These are phyloP conservation scores for Clarias laeviceps DNA, from an alignment of 2,797 vertebrate genomes.

Conservation along the genomic window DNA sequence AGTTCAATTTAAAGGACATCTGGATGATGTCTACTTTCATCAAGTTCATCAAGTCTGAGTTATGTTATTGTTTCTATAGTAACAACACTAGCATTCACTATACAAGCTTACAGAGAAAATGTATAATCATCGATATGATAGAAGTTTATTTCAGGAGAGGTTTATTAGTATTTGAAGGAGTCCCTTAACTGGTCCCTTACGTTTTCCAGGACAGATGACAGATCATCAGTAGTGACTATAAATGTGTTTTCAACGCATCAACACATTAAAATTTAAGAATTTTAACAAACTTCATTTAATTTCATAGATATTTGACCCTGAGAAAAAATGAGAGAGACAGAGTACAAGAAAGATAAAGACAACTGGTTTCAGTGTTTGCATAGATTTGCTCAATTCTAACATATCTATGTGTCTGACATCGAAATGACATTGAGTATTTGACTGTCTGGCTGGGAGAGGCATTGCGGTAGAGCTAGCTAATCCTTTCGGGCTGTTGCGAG, in stretches of 20 bases:
- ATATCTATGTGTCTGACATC: constrained; percentile 48
- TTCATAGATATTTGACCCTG: neutral
- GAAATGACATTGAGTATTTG: constrained; percentile 19
- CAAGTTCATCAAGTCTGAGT: no score
- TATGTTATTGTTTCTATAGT: neutral
- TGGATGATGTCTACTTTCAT: no score
- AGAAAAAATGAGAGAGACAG: neutral
- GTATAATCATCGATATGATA: no score
- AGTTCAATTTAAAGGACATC: no score
- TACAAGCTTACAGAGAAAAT: neutral
- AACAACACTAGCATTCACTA: neutral
- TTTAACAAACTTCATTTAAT: neutral
- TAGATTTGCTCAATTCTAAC: constrained; percentile 61
- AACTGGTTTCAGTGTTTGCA: constrained; percentile 13
- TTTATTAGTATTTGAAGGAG: neutral
- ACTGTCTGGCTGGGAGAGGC: constrained; percentile 27
- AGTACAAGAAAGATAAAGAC: neutral
- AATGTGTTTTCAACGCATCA: neutral
- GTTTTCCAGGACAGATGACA: neutral
- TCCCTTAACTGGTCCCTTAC: neutral
- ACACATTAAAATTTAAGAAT: neutral
- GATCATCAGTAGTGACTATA: neutral
- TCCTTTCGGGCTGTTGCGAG: constrained; percentile 60
- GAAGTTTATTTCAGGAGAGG: no score
- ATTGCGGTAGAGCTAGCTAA: constrained; percentile 45